Percentiles rank a stretch among this genome's conserved stretches.
These are phyloP conservation scores for Podarcis muralis DNA, from an alignment of 2,113 vertebrate species.

Conservation along the genomic window DNA sequence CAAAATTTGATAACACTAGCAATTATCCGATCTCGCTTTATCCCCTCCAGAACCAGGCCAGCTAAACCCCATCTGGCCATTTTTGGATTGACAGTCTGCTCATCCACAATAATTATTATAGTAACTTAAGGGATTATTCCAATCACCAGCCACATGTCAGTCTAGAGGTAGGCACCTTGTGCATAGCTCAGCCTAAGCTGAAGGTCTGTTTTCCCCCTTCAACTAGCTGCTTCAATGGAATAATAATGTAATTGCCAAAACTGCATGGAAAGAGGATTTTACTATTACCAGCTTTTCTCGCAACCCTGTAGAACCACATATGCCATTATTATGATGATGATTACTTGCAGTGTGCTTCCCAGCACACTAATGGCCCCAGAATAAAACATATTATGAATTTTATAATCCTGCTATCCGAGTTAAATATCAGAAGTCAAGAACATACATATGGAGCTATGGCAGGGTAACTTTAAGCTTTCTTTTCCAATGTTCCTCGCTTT, in stretches of 20 bases:
- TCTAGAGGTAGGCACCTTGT: slow-evolving; percentile 25
- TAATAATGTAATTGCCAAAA: slow-evolving; percentile 51
- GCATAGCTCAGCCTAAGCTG: slow-evolving; percentile 24
- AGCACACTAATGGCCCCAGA: neutral
- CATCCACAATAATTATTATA: slow-evolving; percentile 66
- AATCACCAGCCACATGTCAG: slow-evolving; percentile 49
- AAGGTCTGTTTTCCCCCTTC: slow-evolving; percentile 18
- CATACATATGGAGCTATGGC: neutral
- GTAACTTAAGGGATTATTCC: slow-evolving; percentile 63
- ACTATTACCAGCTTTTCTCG: slow-evolving; percentile 58
- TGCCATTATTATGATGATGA: neutral
- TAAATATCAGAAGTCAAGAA: neutral
- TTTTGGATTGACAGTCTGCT: slow-evolving; percentile 44
- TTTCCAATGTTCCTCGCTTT: neutral
- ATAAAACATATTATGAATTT: slow-evolving; percentile 12
- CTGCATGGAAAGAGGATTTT: slow-evolving; percentile 49
- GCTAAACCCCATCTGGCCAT: slow-evolving; percentile 63
- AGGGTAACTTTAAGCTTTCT: neutral
- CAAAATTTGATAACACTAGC: slow-evolving; percentile 52
- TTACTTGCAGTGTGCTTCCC: neutral
- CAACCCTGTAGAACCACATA: slow-evolving; percentile 29
- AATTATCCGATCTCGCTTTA: slow-evolving; percentile 59
- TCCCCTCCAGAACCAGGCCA: slow-evolving; percentile 38
- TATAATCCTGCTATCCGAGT: slow-evolving; percentile 17
- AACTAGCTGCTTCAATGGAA: neutral